phyloP scores from a whole-genome alignment of 2,888 invertebrate species.

The Lepeophtheirus nordmannii region DNA sequence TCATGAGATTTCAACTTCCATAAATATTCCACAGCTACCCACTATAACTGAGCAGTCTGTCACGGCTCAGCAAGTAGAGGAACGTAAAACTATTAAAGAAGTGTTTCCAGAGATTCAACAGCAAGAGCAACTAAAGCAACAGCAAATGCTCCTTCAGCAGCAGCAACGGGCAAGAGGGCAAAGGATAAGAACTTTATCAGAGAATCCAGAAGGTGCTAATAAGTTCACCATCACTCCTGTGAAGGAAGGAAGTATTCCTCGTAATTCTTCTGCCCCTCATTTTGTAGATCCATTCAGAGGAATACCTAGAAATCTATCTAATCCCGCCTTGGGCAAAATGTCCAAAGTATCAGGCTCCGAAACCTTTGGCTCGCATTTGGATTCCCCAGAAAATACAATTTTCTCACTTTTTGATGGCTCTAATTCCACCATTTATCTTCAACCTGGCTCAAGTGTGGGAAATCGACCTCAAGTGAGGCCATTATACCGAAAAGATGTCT shows the following conservation, averaged over 20 bases:
- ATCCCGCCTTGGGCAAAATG: constrained; percentile 1
- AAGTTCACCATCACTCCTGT: constrained; percentile 3
- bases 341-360: not conserved
- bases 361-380: not conserved
- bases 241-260: not conserved
- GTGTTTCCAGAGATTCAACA: not conserved
- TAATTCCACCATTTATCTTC: not conserved
- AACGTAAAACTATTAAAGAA: not conserved
- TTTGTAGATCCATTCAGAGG: constrained; percentile 9
- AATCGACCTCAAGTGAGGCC: constrained; percentile 26
- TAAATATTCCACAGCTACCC: constrained; percentile 8
- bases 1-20: not conserved
- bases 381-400: not conserved
- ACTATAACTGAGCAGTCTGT: constrained; percentile 4
- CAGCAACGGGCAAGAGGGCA: not conserved
- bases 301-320: constrained; percentile 7
- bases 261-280: constrained; percentile 19
- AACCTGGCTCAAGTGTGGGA: not conserved
- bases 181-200: not conserved
- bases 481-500: constrained; percentile 29
- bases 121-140: not conserved
- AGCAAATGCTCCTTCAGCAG: not conserved
- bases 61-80: constrained; percentile 1
- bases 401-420: constrained; percentile 1
- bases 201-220: not conserved